phyloP scores from a whole-genome alignment of 2,113 vertebrate species.

The Mola mola region DNA sequence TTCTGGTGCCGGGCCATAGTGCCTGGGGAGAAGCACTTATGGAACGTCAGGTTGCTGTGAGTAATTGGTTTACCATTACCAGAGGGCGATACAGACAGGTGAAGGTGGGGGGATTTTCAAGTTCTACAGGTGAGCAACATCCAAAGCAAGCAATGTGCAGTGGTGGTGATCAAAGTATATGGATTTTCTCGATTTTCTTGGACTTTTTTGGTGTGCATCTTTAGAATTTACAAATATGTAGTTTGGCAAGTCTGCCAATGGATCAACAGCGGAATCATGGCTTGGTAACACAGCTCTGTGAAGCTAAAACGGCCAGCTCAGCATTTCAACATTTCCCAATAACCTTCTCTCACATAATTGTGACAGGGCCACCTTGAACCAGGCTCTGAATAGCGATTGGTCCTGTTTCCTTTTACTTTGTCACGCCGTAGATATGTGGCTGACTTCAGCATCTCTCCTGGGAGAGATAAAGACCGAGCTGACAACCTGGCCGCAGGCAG shows the following conservation, averaged over 20 bases:
- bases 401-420: conserved; percentile 33
- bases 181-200: conserved; percentile 49
- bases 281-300: conserved; percentile 12
- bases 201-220: conserved; percentile 7
- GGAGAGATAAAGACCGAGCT: conserved; percentile 56
- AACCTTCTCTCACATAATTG: conserved; percentile 25
- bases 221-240: conserved; percentile 18
- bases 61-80: conserved; percentile 66
- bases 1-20: conserved; percentile 28
- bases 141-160: conserved; percentile 24
- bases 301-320: conserved; percentile 41
- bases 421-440: conserved; percentile 50
- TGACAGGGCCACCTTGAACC: conserved; percentile 22
- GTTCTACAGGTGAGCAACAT: conserved; percentile 41
- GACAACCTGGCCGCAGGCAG: conserved; percentile 60
- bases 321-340: conserved; percentile 40
- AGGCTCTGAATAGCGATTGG: conserved; percentile 26
- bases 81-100: conserved; percentile 31
- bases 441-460: conserved; percentile 64
- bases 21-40: conserved; percentile 56
- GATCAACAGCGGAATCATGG: conserved; percentile 27
- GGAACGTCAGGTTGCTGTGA: conserved; percentile 62
- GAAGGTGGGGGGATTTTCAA: conserved; percentile 39
- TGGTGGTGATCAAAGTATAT: conserved; percentile 51
- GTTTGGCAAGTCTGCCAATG: neutral